Evolutionary conservation across 2,113 vertebrate species (phyloP).

Genomic region (Meleagris gallopavo): DNA sequence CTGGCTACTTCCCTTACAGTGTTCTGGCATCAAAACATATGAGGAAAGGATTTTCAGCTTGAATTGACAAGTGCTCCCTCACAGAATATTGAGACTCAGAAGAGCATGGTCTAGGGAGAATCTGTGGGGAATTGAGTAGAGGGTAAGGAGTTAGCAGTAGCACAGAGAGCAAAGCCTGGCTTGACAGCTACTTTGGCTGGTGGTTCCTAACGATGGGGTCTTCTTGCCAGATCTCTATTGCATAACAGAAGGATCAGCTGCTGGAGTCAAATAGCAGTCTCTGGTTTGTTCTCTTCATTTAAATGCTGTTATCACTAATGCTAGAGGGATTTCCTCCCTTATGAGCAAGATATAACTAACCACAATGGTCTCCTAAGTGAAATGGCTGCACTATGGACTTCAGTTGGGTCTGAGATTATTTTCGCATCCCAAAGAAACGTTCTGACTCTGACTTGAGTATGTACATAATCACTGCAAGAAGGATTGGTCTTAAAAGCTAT

Average conservation of each 20-base stretch:
- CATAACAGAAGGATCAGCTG: background rate
- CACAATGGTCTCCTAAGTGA: background rate
- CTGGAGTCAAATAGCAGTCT: background rate
- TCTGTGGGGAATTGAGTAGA: background rate
- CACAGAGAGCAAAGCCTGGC: background rate
- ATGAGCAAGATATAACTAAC: background rate
- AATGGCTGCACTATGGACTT: background rate
- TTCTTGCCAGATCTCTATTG: background rate
- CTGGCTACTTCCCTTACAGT: background rate
- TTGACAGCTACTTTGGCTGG: background rate
- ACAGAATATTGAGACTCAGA: background rate
- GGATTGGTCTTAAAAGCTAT: background rate
- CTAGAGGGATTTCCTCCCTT: background rate
- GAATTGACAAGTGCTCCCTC: background rate
- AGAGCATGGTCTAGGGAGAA: background rate
- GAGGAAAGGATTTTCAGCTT: background rate
- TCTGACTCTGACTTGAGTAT: background rate
- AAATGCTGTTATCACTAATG: background rate
- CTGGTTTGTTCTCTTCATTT: background rate
- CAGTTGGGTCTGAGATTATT: background rate
- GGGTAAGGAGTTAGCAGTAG: background rate
- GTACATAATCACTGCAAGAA: background rate
- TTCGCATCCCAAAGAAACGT: background rate
- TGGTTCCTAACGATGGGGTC: background rate
- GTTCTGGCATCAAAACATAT: background rate